A percentile compares a stretch with the other conserved stretches of the same genome.
Evolutionary conservation across 2,888 invertebrate species (phyloP).

Genomic region (Electrophaes corylata): DNA sequence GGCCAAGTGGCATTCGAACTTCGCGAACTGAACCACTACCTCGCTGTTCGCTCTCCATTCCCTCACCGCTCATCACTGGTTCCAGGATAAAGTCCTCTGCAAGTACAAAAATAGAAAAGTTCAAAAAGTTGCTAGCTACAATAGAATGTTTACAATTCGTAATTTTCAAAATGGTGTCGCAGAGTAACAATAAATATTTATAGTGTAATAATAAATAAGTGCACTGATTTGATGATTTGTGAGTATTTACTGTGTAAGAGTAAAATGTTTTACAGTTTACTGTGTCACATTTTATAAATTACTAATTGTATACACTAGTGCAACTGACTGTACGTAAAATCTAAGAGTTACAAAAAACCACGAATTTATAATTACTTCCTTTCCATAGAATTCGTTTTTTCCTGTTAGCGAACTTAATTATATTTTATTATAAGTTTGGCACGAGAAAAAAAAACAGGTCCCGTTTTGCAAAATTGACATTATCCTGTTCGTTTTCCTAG

Average conservation of each 20-base stretch:
- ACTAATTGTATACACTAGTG: no score
- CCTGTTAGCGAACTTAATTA: background rate
- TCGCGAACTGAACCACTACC: constrained; percentile 71
- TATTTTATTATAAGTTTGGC: background rate
- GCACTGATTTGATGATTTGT: no score
- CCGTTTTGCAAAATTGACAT: background rate
- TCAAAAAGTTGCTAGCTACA: background rate
- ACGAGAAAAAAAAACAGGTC: background rate
- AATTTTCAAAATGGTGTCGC: no score
- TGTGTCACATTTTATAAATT: no score
- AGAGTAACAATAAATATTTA: no score
- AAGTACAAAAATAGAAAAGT: constrained; percentile 33
- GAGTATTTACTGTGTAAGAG: no score
- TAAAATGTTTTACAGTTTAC: no score
- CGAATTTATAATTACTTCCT: background rate
- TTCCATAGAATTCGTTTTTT: background rate
- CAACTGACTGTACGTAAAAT: background rate
- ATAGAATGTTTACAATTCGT: no score
- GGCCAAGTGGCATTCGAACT: constrained; percentile 83
- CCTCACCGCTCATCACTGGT: constrained; percentile 81
- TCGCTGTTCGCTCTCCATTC: constrained; percentile 49
- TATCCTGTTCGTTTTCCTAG: background rate
- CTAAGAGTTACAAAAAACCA: background rate
- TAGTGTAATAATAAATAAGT: no score
- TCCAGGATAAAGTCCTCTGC: constrained; percentile 89